Evolutionary conservation across 2,797 vertebrate genomes (phyloP).

Genomic region (Champsocephalus esox): DNA sequence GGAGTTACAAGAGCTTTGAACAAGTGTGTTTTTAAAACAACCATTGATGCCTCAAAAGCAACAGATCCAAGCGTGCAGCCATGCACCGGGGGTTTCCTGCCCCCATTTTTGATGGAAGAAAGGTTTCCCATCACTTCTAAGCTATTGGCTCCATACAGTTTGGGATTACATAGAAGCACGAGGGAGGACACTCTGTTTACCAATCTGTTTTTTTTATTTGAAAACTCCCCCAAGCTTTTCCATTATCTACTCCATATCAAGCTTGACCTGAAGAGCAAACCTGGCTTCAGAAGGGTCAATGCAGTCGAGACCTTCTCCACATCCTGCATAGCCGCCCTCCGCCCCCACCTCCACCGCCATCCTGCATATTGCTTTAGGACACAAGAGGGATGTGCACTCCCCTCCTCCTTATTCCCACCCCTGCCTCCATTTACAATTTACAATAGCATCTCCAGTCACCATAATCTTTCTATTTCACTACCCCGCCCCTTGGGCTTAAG

Average conservation of each 20-base stretch:
- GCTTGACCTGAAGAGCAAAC: conserved; percentile 86
- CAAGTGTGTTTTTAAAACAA: conserved; percentile 58
- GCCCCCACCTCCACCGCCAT: conserved; percentile 72
- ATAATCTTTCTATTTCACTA: conserved; percentile 87
- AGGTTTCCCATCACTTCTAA: conserved; percentile 84
- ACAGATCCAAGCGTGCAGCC: conserved; percentile 59
- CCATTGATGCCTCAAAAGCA: conserved; percentile 44
- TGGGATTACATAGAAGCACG: conserved; percentile 79
- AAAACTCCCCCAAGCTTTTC: conserved; percentile 91
- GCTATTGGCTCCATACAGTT: conserved; percentile 86
- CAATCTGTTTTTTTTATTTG: conserved; percentile 87
- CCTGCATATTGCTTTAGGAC: conserved; percentile 77
- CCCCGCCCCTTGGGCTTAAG: conserved; percentile 82
- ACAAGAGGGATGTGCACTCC: conserved; percentile 46
- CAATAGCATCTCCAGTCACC: conserved; percentile 79
- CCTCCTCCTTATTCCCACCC: conserved; percentile 58
- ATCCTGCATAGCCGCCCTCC: conserved; percentile 73
- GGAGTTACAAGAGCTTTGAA: conserved; percentile 46
- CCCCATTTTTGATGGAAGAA: conserved; percentile 76
- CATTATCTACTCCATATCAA: conserved; percentile 90
- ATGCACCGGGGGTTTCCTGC: conserved; percentile 60
- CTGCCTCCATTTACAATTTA: conserved; percentile 76
- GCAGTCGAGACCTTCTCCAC: conserved; percentile 87
- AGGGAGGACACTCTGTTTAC: conserved; percentile 82
- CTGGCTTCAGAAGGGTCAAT: conserved; percentile 90